phyloP scores from a whole-genome alignment of 2,797 vertebrate species.

The Danio albolineatus region DNA sequence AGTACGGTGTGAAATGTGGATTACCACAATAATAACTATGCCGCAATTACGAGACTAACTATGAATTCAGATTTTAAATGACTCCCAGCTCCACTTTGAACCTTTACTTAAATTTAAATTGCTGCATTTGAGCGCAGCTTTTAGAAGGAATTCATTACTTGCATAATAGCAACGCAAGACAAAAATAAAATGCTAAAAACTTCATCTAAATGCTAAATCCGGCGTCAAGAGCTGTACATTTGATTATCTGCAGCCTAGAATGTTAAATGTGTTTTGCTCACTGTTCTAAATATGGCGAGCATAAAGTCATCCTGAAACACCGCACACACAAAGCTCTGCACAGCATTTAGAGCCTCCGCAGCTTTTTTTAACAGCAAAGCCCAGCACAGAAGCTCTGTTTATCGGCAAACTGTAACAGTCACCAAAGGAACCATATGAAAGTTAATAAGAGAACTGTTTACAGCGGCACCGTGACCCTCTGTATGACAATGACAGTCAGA shows the following conservation, averaged over 20 bases:
- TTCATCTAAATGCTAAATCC: conserved; percentile 15
- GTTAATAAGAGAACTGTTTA: conserved; percentile 42
- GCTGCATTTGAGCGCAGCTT: background rate
- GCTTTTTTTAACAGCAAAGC: conserved; percentile 3
- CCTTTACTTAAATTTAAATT: background rate
- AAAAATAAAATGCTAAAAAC: conserved; percentile 14
- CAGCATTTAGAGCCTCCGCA: background rate
- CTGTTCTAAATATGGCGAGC: conserved; percentile 42
- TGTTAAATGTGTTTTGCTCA: conserved; percentile 8
- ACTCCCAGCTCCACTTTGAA: background rate
- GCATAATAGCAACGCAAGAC: background rate
- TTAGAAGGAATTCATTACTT: conserved; percentile 8
- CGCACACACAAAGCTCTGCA: background rate
- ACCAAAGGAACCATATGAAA: conserved; percentile 39
- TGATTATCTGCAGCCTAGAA: conserved; percentile 19
- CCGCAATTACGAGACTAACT: background rate
- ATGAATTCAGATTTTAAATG: background rate
- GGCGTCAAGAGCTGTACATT: background rate
- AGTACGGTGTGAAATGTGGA: too few species aligned
- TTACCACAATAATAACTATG: background rate
- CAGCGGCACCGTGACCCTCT: conserved; percentile 1
- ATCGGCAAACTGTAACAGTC: conserved; percentile 34
- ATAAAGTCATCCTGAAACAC: conserved; percentile 10
- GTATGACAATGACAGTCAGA: conserved; percentile 42
- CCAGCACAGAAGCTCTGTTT: conserved; percentile 7